phyloP scores from a whole-genome alignment of 1,140 invertebrate species.

The Nomia melanderi region DNA sequence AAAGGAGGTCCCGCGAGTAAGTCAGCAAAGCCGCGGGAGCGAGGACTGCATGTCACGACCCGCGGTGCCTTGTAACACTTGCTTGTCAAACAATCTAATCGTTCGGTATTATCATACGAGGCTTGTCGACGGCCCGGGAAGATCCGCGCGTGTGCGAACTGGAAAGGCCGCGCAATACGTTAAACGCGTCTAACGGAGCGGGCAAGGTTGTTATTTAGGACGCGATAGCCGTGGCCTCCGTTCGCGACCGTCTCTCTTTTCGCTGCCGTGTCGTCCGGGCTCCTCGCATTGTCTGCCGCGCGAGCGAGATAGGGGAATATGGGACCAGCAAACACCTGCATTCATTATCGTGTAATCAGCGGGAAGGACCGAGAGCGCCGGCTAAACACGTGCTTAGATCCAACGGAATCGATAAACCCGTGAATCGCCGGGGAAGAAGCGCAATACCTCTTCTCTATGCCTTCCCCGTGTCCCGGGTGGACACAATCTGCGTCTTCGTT shows the following conservation, averaged over 20 bases:
- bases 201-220: slow-evolving; percentile 33
- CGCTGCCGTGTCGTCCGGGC: neutral
- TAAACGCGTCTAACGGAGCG: slow-evolving; percentile 37
- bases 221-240: slow-evolving; percentile 6
- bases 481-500: slow-evolving; percentile 4
- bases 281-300: neutral
- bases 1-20: slow-evolving; percentile 23
- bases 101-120: slow-evolving; percentile 32
- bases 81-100: slow-evolving; percentile 48
- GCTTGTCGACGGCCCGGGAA: neutral
- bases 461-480: slow-evolving; percentile 15
- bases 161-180: too few species aligned
- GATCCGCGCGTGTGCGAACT: neutral
- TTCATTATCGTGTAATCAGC: slow-evolving; percentile 54
- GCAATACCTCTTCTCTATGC: slow-evolving; percentile 33
- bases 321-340: slow-evolving; percentile 17
- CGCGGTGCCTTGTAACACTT: slow-evolving; percentile 28
- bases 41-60: slow-evolving; percentile 24
- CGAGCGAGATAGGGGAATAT: slow-evolving; percentile 4
- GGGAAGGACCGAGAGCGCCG: slow-evolving; percentile 32
- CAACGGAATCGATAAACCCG: slow-evolving; percentile 35
- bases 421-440: slow-evolving; percentile 36
- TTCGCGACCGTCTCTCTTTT: slow-evolving; percentile 8
- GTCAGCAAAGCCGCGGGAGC: slow-evolving; percentile 16
- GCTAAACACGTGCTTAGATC: slow-evolving; percentile 45